Percentiles rank a stretch among this genome's conserved stretches.
These are phyloP conservation scores for Tenualosa ilisha DNA, from an alignment of 2,797 vertebrate species.

Conservation along the genomic window DNA sequence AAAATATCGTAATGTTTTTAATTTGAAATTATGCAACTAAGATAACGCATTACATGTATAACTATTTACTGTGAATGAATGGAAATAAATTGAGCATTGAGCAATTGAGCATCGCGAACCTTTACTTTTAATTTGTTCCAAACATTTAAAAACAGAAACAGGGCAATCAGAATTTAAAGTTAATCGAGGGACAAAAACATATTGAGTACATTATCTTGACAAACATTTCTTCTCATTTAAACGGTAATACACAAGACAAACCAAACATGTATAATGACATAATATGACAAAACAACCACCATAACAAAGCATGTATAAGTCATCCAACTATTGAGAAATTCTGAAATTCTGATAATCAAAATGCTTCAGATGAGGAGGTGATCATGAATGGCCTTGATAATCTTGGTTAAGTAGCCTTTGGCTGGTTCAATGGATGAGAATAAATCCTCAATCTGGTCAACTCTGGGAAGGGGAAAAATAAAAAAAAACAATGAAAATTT, in stretches of 20 bases:
- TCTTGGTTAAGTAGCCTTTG: conserved; percentile 68
- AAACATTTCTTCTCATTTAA: neutral
- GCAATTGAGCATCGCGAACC: no score
- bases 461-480: conserved; percentile 58
- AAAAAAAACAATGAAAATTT: neutral
- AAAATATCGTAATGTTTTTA: no score
- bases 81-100: no score
- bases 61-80: no score
- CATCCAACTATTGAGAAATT: neutral
- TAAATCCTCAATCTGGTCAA: conserved; percentile 67
- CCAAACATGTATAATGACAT: neutral
- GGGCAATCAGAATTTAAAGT: neutral
- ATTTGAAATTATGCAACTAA: no score
- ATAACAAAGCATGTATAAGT: neutral
- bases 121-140: no score
- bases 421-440: conserved; percentile 62
- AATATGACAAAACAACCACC: neutral
- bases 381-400: conserved; percentile 68
- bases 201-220: neutral
- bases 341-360: neutral
- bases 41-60: no score
- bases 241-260: neutral
- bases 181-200: neutral
- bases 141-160: no score
- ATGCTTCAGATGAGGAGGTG: conserved; percentile 51